These are phyloP conservation scores for Ameiurus melas DNA, from an alignment of 2,113 vertebrate genomes.

Conservation along the genomic window DNA sequence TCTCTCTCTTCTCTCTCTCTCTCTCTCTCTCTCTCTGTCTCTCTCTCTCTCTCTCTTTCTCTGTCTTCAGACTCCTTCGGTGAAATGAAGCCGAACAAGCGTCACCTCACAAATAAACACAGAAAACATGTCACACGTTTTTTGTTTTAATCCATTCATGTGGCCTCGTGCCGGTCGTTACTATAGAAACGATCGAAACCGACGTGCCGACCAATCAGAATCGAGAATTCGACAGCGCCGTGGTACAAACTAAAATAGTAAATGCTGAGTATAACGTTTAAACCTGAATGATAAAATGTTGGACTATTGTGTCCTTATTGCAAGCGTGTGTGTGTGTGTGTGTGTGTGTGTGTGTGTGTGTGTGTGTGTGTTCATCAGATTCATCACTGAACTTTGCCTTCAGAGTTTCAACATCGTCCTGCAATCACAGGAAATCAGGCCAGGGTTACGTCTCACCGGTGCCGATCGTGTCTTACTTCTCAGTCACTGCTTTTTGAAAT, in stretches of 20 bases:
- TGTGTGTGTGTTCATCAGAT: neutral
- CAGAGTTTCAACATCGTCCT: conserved; percentile 3
- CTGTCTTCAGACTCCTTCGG: neutral
- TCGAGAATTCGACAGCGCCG: neutral
- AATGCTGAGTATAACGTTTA: neutral
- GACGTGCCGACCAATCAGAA: neutral
- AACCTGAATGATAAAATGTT: neutral
- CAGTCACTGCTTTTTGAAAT: neutral
- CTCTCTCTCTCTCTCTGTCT: too few species aligned
- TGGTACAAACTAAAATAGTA: too few species aligned
- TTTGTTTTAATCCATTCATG: neutral
- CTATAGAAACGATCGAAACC: neutral
- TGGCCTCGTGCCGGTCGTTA: neutral
- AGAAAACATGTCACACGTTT: neutral
- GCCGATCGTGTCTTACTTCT: neutral
- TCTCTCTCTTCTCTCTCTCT: too few species aligned
- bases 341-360: neutral
- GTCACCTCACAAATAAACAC: neutral
- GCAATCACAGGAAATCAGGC: neutral
- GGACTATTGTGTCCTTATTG: neutral
- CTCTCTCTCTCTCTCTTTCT: too few species aligned
- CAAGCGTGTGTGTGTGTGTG: conserved; percentile 3
- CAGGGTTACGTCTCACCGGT: neutral
- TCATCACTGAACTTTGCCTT: conserved; percentile 16
- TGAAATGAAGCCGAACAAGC: neutral